Conservation (phyloP, 2,888 invertebrate species). For the Acronicta psi region DNA sequence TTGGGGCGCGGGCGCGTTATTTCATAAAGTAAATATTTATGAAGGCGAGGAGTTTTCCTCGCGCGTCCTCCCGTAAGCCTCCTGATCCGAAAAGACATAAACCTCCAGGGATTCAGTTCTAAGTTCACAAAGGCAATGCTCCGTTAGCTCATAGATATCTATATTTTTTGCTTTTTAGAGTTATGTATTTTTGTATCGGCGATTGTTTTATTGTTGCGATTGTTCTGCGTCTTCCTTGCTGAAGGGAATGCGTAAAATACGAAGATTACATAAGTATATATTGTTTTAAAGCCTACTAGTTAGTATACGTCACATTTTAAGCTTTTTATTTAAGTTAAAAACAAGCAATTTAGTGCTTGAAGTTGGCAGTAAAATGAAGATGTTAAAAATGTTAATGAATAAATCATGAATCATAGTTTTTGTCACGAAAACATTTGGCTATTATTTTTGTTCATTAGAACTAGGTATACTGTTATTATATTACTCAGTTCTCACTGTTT, state of each 20-base stretch:
- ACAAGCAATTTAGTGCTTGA: too few relatives aligned
- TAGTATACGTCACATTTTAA: too few relatives aligned
- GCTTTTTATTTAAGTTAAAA: too few relatives aligned
- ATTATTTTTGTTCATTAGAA: constrained; percentile 12
- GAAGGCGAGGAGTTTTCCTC: constrained; percentile 82
- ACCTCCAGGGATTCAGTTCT: constrained; percentile 85
- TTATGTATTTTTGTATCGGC: constrained; percentile 56
- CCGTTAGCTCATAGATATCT: constrained; percentile 60
- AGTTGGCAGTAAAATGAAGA: too few relatives aligned
- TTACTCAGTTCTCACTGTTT: neutral
- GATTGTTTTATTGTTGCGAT: constrained; percentile 51
- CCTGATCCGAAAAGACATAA: constrained; percentile 87
- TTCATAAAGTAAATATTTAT: constrained; percentile 89
- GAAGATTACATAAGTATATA: too few relatives aligned
- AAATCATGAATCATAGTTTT: too few relatives aligned
- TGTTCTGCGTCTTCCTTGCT: constrained; percentile 28
- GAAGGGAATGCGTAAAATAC: too few relatives aligned
- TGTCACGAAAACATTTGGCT: too few relatives aligned
- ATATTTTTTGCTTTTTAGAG: constrained; percentile 68
- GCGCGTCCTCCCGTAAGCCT: constrained; percentile 83
- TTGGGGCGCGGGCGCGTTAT: constrained; percentile 81
- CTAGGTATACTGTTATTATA: neutral
- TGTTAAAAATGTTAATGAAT: too few relatives aligned
- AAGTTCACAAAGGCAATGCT: constrained; percentile 84
- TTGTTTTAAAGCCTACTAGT: too few relatives aligned